Conservation (phyloP, 2,797 vertebrate genomes). For the Hapalemur alaotrensis region DNA sequence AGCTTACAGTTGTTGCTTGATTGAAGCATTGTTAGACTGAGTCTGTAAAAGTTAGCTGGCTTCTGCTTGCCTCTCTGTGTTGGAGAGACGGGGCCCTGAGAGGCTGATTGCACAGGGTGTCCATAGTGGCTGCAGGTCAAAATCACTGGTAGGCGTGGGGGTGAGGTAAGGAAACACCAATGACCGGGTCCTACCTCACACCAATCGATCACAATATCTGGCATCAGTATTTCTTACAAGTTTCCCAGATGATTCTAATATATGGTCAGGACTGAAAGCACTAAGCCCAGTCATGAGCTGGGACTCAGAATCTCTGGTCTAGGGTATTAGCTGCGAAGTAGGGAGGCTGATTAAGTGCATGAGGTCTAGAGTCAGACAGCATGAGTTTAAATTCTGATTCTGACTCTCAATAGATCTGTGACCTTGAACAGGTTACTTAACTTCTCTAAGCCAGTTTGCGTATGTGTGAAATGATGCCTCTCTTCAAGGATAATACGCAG, state of each 20-base stretch:
- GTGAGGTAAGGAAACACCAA: neutral
- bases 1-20: neutral
- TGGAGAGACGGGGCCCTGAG: neutral
- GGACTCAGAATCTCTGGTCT: neutral
- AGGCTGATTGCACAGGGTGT: neutral
- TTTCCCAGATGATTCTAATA: neutral
- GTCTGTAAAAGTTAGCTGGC: neutral
- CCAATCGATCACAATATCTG: neutral
- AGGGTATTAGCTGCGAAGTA: neutral
- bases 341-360: neutral
- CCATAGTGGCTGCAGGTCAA: neutral
- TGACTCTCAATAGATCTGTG: neutral
- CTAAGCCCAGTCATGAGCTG: neutral
- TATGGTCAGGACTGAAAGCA: neutral
- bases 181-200: neutral
- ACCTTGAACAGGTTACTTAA: conserved; percentile 15
- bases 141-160: neutral
- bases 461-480: neutral
- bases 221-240: neutral
- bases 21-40: neutral
- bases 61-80: neutral
- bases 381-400: neutral
- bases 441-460: neutral
- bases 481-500: neutral
- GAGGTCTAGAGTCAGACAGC: neutral